phyloP scores from a whole-genome alignment of 2,113 vertebrate species.

The Ahaetulla prasina region DNA sequence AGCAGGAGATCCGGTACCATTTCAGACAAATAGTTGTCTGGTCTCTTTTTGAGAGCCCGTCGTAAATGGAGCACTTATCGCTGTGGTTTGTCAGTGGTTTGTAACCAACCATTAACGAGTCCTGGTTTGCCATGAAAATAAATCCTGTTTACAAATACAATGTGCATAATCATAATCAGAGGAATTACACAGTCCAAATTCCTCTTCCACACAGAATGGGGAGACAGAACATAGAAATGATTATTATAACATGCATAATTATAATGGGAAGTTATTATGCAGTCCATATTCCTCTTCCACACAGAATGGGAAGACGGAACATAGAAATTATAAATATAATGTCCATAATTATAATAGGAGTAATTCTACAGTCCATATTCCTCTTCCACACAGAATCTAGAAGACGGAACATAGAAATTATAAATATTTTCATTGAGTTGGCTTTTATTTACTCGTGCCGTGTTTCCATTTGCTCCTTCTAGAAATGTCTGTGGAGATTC shows the following conservation, averaged over 20 bases:
- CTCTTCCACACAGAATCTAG: neutral
- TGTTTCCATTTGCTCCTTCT: neutral
- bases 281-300: neutral
- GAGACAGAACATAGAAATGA: neutral
- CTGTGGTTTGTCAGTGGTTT: too few relatives aligned
- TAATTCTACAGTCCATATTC: too few relatives aligned
- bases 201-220: neutral
- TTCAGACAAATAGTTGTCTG: neutral
- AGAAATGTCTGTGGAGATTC: neutral
- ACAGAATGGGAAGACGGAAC: too few relatives aligned
- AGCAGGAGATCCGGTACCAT: neutral
- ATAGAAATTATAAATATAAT: neutral
- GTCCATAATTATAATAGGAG: too few relatives aligned
- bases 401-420: neutral
- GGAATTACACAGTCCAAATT: too few relatives aligned
- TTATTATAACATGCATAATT: too few relatives aligned
- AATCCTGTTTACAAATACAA: neutral
- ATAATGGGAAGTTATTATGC: too few relatives aligned
- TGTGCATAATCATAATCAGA: too few relatives aligned
- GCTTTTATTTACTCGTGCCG: too few relatives aligned
- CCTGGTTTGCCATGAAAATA: neutral
- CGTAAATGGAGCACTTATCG: too few relatives aligned
- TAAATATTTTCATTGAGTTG: neutral
- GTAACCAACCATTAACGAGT: neutral
- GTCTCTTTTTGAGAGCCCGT: neutral